Conservation (phyloP, 2,797 vertebrate species). For the Mallotus villosus region DNA sequence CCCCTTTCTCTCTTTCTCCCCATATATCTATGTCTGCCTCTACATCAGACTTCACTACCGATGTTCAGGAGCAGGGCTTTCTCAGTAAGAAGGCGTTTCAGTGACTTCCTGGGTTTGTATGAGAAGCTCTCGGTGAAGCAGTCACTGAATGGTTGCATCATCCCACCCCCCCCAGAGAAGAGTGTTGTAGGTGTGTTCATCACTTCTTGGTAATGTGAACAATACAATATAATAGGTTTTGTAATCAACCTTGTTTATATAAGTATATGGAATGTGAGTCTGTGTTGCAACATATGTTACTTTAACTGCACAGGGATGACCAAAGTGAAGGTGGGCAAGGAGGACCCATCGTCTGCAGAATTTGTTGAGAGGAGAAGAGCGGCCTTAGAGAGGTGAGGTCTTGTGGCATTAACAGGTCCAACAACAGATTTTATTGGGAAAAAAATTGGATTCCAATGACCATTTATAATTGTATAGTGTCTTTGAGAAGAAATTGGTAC, state of each 20-base stretch:
- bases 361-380: conserved; percentile 92
- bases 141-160: conserved; percentile 87
- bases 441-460: too few species aligned
- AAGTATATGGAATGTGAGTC: neutral
- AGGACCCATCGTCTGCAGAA: conserved; percentile 93
- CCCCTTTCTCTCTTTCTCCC: neutral
- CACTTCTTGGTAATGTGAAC: neutral
- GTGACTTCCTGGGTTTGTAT: conserved; percentile 94
- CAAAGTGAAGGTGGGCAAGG: conserved; percentile 98
- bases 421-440: neutral
- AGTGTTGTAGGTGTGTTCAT: conserved; percentile 86
- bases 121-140: conserved; percentile 93
- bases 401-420: neutral
- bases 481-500: too few species aligned
- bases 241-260: neutral
- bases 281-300: neutral
- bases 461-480: too few species aligned
- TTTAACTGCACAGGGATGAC: conserved; percentile 85
- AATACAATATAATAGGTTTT: too few species aligned
- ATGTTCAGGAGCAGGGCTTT: conserved; percentile 91
- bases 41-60: conserved; percentile 82
- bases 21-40: neutral
- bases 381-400: conserved; percentile 73
- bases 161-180: conserved; percentile 93
- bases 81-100: conserved; percentile 91